These are phyloP conservation scores for Polydesmus complanatus DNA, from an alignment of 2,888 invertebrate genomes.

Conservation along the genomic window DNA sequence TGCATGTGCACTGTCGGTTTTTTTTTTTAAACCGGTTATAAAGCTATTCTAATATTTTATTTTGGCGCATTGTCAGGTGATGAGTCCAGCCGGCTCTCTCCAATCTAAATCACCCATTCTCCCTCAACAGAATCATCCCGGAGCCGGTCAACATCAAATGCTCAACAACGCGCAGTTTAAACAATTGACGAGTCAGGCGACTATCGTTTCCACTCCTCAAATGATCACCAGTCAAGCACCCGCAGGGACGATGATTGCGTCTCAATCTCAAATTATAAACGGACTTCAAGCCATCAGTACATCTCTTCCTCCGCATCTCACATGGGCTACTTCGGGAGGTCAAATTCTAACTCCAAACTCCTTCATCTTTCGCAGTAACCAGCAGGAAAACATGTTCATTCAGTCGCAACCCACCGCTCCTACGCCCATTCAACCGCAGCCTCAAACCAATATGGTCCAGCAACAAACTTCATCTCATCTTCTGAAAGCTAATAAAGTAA, in stretches of 20 bases:
- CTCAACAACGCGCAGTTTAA: slow-evolving; percentile 22
- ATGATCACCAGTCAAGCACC: slow-evolving; percentile 41
- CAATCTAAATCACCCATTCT: neutral
- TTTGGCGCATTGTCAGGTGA: slow-evolving; percentile 19
- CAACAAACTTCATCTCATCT: slow-evolving; percentile 22
- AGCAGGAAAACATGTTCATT: slow-evolving; percentile 69
- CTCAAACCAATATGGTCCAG: slow-evolving; percentile 13
- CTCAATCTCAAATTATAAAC: slow-evolving; percentile 55
- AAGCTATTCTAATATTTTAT: too few species aligned
- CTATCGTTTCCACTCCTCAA: slow-evolving; percentile 32
- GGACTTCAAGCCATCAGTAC: slow-evolving; percentile 40
- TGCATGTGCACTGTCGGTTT: neutral
- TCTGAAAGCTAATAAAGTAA: neutral
- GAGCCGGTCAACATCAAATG: slow-evolving; percentile 15
- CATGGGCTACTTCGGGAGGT: slow-evolving; percentile 47
- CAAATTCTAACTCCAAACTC: slow-evolving; percentile 53
- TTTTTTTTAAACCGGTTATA: too few species aligned
- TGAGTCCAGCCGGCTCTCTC: slow-evolving; percentile 21
- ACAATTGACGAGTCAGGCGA: slow-evolving; percentile 20
- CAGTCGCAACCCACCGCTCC: slow-evolving; percentile 58
- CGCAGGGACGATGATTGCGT: slow-evolving; percentile 47
- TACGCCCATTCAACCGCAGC: slow-evolving; percentile 18
- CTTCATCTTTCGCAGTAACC: slow-evolving; percentile 62
- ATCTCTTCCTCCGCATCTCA: slow-evolving; percentile 48
- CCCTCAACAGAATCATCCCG: neutral